Evolutionary conservation across 2,888 invertebrate species (phyloP), one percentile per base, ranked within the genome.

Genomic region (Sphinx pinastri): DNA sequence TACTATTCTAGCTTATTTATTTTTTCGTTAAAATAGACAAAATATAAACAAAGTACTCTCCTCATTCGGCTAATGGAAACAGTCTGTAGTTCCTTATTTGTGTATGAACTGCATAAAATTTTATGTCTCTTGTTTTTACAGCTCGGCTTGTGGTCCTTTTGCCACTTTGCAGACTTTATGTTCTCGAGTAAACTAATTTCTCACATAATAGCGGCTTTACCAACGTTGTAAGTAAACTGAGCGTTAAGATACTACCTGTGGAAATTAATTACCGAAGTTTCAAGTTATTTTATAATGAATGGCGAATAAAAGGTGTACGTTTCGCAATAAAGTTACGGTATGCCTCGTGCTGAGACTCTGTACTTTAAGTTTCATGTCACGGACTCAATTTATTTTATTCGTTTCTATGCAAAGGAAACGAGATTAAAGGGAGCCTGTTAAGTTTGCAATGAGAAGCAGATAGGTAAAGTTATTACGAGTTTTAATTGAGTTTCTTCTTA

Each of bases 351-450:
- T 54, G 55, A 54, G 51, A 51, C 68, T 68, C 16, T 59, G 54
- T 60, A 25, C 10, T 63, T 63, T 68, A 49, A 58, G 51, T 45
- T 51, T 59, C 25, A 45, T 45, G 67, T 25, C 67, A 19, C 67
- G 58, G 47, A 66, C 19, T 55, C 60, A 73, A 72, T 72, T 72
- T 79, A 71, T 70, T 71, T 70, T 68, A 69, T 71, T 68, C 68
- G 68, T 71, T 67, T 73, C 63, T 72, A 67, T 68, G 67, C 58
- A 59, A 72, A 73, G 68, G 68, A 74, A 70, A 71, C 67, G 67
- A 25, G 67, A 70, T 72, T 71, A 71, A 68, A 51, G 51, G 14
- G 31, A 14, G 38, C 16, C 38, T 51, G 25, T 38, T 52, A 51
- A 68, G 16, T 68, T 63, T 49, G 47, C 16, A 13, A 63, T 19